These are phyloP conservation scores for Paramormyrops hopkinsi DNA, from an alignment of 2,797 vertebrate species.

Conservation along the genomic window DNA sequence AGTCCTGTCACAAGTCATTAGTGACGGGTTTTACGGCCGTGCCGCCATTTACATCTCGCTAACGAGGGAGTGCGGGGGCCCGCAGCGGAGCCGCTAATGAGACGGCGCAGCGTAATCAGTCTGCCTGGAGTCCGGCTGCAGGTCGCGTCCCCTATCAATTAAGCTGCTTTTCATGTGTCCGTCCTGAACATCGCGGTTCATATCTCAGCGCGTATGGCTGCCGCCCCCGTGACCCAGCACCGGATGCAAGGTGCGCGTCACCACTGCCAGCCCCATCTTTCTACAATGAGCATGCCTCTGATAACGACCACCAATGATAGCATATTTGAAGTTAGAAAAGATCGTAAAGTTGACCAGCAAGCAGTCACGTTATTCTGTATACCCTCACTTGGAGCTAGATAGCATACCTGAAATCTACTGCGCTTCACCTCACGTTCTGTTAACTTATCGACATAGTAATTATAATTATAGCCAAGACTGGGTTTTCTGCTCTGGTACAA, in stretches of 20 bases:
- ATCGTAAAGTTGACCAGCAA: not conserved
- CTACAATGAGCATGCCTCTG: not conserved
- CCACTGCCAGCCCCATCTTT: not conserved
- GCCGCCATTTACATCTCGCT: constrained; percentile 39
- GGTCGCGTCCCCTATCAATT: constrained; percentile 29
- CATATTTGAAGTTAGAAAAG: not conserved
- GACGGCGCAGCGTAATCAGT: constrained; percentile 16
- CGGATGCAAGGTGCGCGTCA: not conserved
- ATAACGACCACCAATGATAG: not conserved
- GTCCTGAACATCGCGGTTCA: not conserved
- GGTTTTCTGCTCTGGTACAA: not conserved
- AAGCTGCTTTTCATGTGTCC: constrained; percentile 37
- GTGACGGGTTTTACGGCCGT: constrained; percentile 31
- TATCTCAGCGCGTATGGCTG: not conserved
- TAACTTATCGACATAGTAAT: not conserved
- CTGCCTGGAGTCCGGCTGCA: constrained; percentile 29
- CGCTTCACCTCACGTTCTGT: not conserved
- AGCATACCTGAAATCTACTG: not conserved
- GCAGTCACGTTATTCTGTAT: not conserved
- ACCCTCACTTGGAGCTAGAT: not conserved
- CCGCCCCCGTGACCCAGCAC: not conserved
- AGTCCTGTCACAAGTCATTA: constrained; percentile 35
- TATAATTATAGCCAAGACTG: not conserved
- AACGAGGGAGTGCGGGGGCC: constrained; percentile 33
- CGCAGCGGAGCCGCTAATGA: constrained; percentile 17